These are phyloP conservation scores for Camponotus fellah DNA, from an alignment of 2,888 invertebrate genomes.

Conservation along the genomic window DNA sequence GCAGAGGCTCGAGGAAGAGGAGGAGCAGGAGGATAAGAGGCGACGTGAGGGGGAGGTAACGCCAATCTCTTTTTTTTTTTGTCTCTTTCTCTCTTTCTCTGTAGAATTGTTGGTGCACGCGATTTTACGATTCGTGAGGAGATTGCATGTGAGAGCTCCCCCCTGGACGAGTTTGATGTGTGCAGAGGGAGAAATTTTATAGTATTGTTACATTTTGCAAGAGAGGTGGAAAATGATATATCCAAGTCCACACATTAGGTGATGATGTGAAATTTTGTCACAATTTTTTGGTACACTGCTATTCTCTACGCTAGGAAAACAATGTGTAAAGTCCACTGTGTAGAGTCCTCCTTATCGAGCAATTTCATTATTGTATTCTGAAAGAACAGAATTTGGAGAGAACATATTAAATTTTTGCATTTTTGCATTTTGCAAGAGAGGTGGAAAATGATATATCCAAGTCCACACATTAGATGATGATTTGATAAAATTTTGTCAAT, in stretches of 20 bases:
- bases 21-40: conserved; percentile 91
- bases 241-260: neutral
- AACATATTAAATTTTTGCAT: no score
- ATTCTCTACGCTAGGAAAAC: conserved; percentile 8
- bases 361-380: conserved; percentile 1
- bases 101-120: neutral
- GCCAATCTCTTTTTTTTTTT: neutral
- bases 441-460: neutral
- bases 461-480: neutral
- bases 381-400: neutral
- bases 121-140: neutral
- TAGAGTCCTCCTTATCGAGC: neutral
- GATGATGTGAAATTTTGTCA: neutral
- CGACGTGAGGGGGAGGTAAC: conserved; percentile 90
- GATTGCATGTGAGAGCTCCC: neutral
- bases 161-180: neutral
- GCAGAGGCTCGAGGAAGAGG: conserved; percentile 89
- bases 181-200: neutral
- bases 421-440: neutral
- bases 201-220: neutral
- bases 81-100: neutral
- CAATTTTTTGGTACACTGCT: neutral
- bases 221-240: neutral
- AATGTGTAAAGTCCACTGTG: neutral
- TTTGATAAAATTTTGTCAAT: neutral